Percentiles rank a stretch among this genome's conserved stretches.
Conservation (phyloP, 2,113 vertebrate genomes). For the Bubalus kerabau region DNA sequence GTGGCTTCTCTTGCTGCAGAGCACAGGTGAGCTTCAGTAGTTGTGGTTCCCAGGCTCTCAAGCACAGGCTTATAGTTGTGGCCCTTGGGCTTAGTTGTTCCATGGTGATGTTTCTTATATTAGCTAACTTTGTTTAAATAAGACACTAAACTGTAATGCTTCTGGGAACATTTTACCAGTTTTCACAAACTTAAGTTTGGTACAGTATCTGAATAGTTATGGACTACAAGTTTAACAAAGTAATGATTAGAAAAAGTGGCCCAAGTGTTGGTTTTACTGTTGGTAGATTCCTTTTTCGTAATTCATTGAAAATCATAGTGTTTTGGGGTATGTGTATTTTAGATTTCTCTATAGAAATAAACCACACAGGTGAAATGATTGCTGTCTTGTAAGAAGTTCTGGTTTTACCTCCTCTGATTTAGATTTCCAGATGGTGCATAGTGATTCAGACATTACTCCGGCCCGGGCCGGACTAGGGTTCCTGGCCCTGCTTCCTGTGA, state of each 20-base stretch:
- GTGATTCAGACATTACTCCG: background rate
- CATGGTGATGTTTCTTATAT: background rate
- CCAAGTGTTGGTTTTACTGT: slow-evolving; percentile 15
- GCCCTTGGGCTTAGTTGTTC: background rate
- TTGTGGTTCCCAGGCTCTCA: background rate
- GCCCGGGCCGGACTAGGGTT: background rate
- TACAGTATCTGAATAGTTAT: background rate
- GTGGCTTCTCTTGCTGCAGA: background rate
- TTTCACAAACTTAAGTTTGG: slow-evolving; percentile 5
- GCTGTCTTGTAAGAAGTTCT: background rate
- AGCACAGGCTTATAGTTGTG: background rate
- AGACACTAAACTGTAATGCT: background rate
- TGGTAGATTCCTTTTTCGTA: background rate
- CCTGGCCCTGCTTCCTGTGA: background rate
- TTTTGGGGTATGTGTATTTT: background rate
- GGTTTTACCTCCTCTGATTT: background rate
- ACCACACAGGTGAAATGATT: background rate
- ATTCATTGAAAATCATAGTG: background rate
- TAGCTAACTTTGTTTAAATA: background rate
- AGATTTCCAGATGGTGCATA: background rate
- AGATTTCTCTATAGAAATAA: slow-evolving; percentile 12
- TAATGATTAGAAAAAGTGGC: background rate
- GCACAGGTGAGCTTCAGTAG: background rate
- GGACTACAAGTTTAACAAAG: slow-evolving; percentile 4
- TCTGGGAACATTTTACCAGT: background rate